phyloP scores from a whole-genome alignment of 2,888 invertebrate genomes.

The Sarcophaga caerulescens region DNA sequence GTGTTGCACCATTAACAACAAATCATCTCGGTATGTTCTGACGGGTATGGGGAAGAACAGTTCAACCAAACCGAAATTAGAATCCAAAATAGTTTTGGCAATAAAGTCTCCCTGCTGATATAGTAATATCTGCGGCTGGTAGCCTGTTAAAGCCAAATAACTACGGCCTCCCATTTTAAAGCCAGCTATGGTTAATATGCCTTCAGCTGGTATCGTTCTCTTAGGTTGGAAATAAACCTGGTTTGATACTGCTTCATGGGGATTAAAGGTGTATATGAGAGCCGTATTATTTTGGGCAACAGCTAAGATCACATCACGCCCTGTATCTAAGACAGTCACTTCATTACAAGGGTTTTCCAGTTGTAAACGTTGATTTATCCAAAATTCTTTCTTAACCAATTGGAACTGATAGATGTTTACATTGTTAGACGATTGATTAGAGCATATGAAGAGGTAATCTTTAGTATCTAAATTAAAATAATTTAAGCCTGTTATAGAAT shows the following conservation, averaged over 20 bases:
- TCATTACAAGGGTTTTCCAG: constrained; percentile 71
- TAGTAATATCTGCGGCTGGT: constrained; percentile 77
- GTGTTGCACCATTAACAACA: constrained; percentile 81
- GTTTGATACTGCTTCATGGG: constrained; percentile 67
- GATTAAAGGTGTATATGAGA: constrained; percentile 75
- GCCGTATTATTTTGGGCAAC: constrained; percentile 76
- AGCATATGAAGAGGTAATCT: constrained; percentile 73
- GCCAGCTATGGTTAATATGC: constrained; percentile 74
- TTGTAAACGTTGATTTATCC: constrained; percentile 77
- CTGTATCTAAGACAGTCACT: constrained; percentile 76
- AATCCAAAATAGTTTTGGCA: constrained; percentile 77
- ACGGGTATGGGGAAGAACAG: constrained; percentile 78
- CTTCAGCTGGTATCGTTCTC: constrained; percentile 72
- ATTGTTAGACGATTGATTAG: constrained; percentile 69
- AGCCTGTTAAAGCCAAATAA: constrained; percentile 79
- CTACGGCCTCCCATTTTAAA: constrained; percentile 80
- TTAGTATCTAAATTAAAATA: constrained; percentile 73
- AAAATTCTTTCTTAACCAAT: constrained; percentile 74
- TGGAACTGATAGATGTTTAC: constrained; percentile 77
- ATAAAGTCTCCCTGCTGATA: constrained; percentile 77
- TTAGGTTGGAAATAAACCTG: constrained; percentile 70
- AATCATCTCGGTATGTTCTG: constrained; percentile 80
- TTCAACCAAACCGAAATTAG: constrained; percentile 79
- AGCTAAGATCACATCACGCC: constrained; percentile 77
- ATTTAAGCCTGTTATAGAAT: constrained; percentile 70